Evolutionary conservation across 2,888 invertebrate species (phyloP), one percentile per base, ranked within the genome.

Genomic region (Girardia tigrina): DNA sequence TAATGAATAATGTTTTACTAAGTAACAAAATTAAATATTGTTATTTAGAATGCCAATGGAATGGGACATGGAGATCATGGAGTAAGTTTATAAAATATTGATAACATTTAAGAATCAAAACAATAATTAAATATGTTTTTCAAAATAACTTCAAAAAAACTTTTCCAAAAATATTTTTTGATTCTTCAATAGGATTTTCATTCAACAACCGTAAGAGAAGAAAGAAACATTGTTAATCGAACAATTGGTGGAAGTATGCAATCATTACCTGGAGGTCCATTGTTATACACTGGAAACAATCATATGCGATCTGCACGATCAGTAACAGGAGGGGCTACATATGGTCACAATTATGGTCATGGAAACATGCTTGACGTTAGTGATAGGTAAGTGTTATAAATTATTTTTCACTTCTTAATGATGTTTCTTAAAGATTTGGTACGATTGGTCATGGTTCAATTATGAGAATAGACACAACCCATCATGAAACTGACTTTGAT

Each of bases 261-360:
- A 56, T 56, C 56, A 20, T 56, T 56, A 56, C 56, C 56, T 2
- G 56, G 56, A n/a, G 56, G n/a, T 56, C 56, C 56, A 71, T 20
- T 28, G 16, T 20, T 29, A 20, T 29, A 29, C 27, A 26, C 28
- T n/a, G 71, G 28, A 71, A 71, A 2, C n/a, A 23, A 71, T 28
- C 20, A 28, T 20, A 71, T 71, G 71, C 20, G 71, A 69, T 72
- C 36, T 29, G 26, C 73, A 8, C 14, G 73, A 29, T 72, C 73
- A 1, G 73, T 72, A n/a, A 29, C 73, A 6, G 73, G 73, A 4
- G 28, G 26, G 28, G 26, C 72, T 26, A 26, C 72, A n/a, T 72
- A 72, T 27, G 74, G 56, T 81, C 26, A 81, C 80, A 69, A 78
- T 81, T 8, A 78, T 81, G 70, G 81, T 80, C 70, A 70, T 70